These are phyloP conservation scores for Tragulus kanchil DNA, from an alignment of 2,113 vertebrate genomes.

Conservation along the genomic window DNA sequence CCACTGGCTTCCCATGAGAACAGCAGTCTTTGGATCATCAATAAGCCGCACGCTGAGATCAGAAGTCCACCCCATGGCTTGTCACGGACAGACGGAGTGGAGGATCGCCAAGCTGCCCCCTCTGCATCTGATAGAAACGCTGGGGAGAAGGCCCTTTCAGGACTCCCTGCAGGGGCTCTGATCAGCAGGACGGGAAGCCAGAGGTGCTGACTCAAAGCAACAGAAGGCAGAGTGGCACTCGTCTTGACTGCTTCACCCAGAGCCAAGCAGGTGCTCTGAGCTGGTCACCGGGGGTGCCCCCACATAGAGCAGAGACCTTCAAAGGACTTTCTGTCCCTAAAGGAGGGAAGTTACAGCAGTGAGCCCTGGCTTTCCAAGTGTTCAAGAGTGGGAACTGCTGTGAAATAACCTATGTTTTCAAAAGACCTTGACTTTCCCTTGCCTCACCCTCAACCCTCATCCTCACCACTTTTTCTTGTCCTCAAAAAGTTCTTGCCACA, in stretches of 20 bases:
- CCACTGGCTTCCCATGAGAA: not conserved
- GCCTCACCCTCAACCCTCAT: not conserved
- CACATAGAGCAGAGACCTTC: not conserved
- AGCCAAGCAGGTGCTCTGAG: not conserved
- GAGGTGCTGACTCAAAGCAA: not conserved
- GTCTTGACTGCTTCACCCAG: not conserved
- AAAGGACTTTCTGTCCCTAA: not conserved
- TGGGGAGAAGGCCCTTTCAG: not conserved
- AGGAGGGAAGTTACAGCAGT: not conserved
- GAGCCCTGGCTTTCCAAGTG: not conserved
- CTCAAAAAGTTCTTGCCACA: not conserved
- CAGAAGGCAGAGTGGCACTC: not conserved
- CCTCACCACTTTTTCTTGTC: not conserved
- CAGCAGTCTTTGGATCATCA: not conserved
- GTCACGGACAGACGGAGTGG: not conserved
- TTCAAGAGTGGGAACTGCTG: not conserved
- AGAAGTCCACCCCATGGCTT: not conserved
- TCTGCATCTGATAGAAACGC: not conserved
- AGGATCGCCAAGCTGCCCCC: not conserved
- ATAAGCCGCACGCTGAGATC: conserved; percentile 46
- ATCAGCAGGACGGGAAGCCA: not conserved
- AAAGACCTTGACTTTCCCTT: not conserved
- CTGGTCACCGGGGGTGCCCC: not conserved
- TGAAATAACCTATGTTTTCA: not conserved
- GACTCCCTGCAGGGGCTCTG: not conserved